phyloP scores from a whole-genome alignment of 2,888 invertebrate species.

The Xanthorhoe spadicearia region DNA sequence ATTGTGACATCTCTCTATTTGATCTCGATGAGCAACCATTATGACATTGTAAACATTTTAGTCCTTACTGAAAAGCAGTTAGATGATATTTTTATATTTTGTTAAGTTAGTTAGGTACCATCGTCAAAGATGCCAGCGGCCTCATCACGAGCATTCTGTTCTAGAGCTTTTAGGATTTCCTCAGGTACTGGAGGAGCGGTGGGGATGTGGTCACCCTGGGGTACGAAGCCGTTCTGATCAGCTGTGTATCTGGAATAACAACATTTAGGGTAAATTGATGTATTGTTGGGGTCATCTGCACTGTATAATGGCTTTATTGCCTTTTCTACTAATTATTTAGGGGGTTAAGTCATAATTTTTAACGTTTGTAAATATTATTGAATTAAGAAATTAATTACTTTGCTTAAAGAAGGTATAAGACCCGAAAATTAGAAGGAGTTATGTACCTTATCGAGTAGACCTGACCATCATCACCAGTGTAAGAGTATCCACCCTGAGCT shows the following conservation, averaged over 20 bases:
- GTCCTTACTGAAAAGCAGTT: too few species aligned
- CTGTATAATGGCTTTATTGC: too few species aligned
- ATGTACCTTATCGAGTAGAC: conserved; percentile 72
- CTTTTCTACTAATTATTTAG: too few species aligned
- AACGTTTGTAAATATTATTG: too few species aligned
- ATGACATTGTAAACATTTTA: too few species aligned
- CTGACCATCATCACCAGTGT: conserved; percentile 77
- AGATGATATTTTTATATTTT: too few species aligned
- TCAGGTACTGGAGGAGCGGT: conserved; percentile 76
- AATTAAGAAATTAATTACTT: too few species aligned
- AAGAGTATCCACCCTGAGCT: conserved; percentile 74
- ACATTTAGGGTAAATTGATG: background rate
- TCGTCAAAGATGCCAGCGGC: conserved; percentile 78
- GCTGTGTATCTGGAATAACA: conserved; percentile 69
- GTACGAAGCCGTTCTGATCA: conserved; percentile 76
- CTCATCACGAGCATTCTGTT: conserved; percentile 77
- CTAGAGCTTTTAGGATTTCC: conserved; percentile 72
- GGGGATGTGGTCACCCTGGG: conserved; percentile 75
- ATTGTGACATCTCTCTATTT: background rate
- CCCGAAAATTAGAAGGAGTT: background rate
- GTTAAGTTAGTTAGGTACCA: too few species aligned
- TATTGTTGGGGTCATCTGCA: too few species aligned
- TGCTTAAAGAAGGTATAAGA: too few species aligned
- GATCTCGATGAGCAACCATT: too few species aligned
- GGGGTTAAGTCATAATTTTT: too few species aligned